These are phyloP conservation scores for Anastrepha obliqua DNA, from an alignment of 1,140 invertebrate species.

Conservation along the genomic window DNA sequence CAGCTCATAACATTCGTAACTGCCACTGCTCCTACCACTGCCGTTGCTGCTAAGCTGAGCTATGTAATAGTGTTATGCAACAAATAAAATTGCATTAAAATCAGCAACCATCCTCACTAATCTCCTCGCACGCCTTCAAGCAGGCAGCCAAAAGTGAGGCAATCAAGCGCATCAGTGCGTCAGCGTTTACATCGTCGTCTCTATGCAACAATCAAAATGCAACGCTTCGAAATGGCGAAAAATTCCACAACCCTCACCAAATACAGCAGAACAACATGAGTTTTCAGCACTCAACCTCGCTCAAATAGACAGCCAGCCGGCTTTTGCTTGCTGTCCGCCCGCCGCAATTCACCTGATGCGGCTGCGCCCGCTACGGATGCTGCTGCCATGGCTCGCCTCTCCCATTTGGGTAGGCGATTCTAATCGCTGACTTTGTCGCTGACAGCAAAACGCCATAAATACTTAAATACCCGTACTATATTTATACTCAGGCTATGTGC, in stretches of 20 bases:
- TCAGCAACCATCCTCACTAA: background rate
- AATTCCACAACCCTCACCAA: constrained; percentile 3
- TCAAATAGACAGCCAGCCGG: background rate
- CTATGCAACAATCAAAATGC: constrained; percentile 19
- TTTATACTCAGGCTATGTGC: background rate
- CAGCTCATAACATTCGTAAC: constrained; percentile 22
- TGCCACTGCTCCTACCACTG: too few species aligned
- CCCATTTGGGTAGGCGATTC: constrained; percentile 18
- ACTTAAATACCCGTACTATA: too few species aligned
- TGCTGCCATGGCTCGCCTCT: background rate
- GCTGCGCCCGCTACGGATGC: background rate
- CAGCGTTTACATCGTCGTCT: background rate
- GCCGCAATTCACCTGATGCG: background rate
- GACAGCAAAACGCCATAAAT: background rate
- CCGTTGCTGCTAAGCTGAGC: too few species aligned
- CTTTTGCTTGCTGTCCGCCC: constrained; percentile 2
- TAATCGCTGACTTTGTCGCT: constrained; percentile 35
- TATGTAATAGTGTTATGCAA: background rate
- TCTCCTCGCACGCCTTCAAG: background rate
- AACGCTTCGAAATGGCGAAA: background rate
- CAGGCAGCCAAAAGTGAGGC: background rate
- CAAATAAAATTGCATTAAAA: background rate
- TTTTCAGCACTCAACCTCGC: constrained; percentile 3
- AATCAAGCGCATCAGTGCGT: constrained; percentile 27
- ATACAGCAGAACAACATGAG: constrained; percentile 36